Evolutionary conservation across 2,113 vertebrate species (phyloP).

Genomic region (Labeo rohita): DNA sequence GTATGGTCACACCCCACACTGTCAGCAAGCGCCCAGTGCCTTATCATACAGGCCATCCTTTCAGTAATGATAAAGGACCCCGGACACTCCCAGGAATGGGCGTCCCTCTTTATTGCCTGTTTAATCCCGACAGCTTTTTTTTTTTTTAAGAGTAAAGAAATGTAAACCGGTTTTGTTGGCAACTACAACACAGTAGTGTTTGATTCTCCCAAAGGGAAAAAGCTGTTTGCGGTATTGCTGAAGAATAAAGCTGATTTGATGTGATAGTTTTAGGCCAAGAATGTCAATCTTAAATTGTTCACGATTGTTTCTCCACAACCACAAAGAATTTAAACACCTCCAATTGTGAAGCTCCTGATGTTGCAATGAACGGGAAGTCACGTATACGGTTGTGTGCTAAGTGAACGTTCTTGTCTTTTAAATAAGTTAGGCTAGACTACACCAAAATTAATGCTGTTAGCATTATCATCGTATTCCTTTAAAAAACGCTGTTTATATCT

Average conservation of each 20-base stretch:
- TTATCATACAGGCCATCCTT: constrained; percentile 59
- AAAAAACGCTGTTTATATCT: not conserved
- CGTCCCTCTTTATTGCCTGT: constrained; percentile 33
- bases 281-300: not conserved
- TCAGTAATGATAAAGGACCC: constrained; percentile 59
- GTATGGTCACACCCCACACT: constrained; percentile 53
- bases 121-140: constrained; percentile 2
- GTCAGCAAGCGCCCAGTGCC: constrained; percentile 45
- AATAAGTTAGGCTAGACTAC: not conserved
- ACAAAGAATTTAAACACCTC: constrained; percentile 9
- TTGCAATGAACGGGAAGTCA: constrained; percentile 14
- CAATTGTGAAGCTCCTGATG: constrained; percentile 2
- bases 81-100: constrained; percentile 59
- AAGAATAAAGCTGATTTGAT: not conserved
- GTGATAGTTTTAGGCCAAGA: not conserved
- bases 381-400: not conserved
- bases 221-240: constrained; percentile 7
- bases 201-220: constrained; percentile 3
- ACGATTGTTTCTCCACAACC: not conserved
- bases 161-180: constrained; percentile 23
- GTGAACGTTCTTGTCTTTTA: not conserved
- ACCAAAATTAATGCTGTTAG: not conserved
- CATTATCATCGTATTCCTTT: not conserved
- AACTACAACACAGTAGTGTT: not conserved
- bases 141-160: not conserved